Evolutionary conservation across 2,113 vertebrate species (phyloP).

Genomic region (Struthidea cinerea): DNA sequence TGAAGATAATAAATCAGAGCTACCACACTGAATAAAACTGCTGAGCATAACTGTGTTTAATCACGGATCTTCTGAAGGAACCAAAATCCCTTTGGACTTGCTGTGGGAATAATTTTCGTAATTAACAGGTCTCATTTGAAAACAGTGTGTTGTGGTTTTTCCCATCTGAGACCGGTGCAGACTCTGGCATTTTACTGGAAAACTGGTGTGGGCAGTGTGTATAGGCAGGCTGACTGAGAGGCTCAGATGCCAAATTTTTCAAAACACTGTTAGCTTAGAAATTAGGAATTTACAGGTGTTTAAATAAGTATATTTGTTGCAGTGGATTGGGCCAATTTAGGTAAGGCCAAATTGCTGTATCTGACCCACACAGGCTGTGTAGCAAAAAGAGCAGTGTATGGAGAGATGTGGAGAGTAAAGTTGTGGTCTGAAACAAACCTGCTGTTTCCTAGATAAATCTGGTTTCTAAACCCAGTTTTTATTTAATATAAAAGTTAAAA

Average conservation of each 20-base stretch:
- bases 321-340: not conserved
- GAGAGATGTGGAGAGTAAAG: not conserved
- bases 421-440: not conserved
- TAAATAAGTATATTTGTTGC: not conserved
- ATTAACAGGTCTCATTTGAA: not conserved
- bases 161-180: not conserved
- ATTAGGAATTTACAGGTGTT: not conserved
- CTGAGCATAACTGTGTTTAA: not conserved
- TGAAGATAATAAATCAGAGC: not conserved
- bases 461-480: not conserved
- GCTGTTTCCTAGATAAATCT: not conserved
- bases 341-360: not conserved
- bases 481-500: not conserved
- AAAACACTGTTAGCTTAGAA: not conserved
- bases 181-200: not conserved
- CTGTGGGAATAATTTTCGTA: not conserved
- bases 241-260: not conserved
- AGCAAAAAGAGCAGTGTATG: not conserved
- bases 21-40: not conserved
- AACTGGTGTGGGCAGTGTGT: not conserved
- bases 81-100: not conserved
- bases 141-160: not conserved
- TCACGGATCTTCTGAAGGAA: not conserved
- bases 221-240: not conserved
- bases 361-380: not conserved